phyloP scores from a whole-genome alignment of 2,797 vertebrate species.

The Pangasius larnaudii region DNA sequence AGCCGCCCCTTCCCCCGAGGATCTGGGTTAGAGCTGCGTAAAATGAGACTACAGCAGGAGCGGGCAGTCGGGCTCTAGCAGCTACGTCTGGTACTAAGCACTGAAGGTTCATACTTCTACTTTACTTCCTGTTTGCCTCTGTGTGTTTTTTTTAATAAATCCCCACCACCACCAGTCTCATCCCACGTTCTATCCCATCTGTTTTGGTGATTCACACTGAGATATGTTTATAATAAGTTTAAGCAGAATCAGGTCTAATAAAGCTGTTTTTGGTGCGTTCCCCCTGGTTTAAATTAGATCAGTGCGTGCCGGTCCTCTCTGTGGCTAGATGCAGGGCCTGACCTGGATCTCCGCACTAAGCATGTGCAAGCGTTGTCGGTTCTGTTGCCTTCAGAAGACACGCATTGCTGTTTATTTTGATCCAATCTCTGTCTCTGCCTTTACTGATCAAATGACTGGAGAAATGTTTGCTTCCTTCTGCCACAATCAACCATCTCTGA shows the following conservation, averaged over 20 bases:
- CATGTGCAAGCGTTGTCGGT: slow-evolving; percentile 62
- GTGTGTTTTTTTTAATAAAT: slow-evolving; percentile 8
- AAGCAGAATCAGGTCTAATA: slow-evolving; percentile 20
- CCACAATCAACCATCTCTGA: slow-evolving; percentile 62
- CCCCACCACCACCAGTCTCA: neutral
- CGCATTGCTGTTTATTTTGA: slow-evolving; percentile 72
- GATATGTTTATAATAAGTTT: slow-evolving; percentile 28
- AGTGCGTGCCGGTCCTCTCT: slow-evolving; percentile 63
- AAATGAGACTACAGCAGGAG: slow-evolving; percentile 73
- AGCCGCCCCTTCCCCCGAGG: slow-evolving; percentile 66
- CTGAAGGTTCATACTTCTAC: slow-evolving; percentile 48
- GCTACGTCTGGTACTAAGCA: slow-evolving; percentile 63
- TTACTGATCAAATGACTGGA: slow-evolving; percentile 74
- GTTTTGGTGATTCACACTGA: slow-evolving; percentile 18
- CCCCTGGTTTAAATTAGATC: slow-evolving; percentile 74
- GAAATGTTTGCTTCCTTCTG: slow-evolving; percentile 60
- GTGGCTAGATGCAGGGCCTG: slow-evolving; percentile 58
- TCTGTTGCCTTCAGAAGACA: slow-evolving; percentile 68
- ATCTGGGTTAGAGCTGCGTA: slow-evolving; percentile 72
- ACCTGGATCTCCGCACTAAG: slow-evolving; percentile 63
- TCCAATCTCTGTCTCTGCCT: slow-evolving; percentile 69
- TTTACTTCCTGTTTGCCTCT: slow-evolving; percentile 11
- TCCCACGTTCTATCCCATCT: slow-evolving; percentile 4
- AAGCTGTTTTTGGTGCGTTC: slow-evolving; percentile 37
- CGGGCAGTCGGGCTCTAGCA: slow-evolving; percentile 67